Base-by-base conservation (phyloP, 2,797 vertebrate genomes). In the Rhinichthys osculus region DNA sequence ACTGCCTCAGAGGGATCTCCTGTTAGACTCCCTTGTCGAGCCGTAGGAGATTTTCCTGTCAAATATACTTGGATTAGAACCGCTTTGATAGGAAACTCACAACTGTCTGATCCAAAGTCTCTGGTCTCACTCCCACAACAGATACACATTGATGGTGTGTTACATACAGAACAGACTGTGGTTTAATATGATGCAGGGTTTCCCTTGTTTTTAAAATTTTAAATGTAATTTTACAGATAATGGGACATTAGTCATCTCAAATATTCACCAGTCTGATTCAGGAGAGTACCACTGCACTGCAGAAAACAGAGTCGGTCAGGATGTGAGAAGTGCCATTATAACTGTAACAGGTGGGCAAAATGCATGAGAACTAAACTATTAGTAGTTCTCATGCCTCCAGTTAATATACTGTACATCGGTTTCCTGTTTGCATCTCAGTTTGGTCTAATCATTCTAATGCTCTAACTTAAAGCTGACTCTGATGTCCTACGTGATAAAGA, bases 211-310 rank as follows among this genome's bases (percentile, higher is more conserved):
- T 57, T 47, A 77, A 13, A n/a, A 35, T n/a, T 57, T 47, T 77
- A 16, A n/a, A 35, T 23, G 30, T 38, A 71, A 71, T 54, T 42
- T 2, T 38, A 13, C 76, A 96, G 94, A 91, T 78, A 92, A 91
- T 19, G 94, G 94, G 81, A 87, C 91, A n/a, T 92, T 96, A 62
- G 91, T 92, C 74, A 92, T 96, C 85, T 89, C 88, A 47, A 90
- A 62, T 2, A 91, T 93, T 71, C 91, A 93, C 66, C 30, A 30
- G 82, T 90, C 91, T n/a, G 94, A 95, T 38, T 87, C 90, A 54
- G 95, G 95, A 33, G 92, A 94, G 21, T 96, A 95, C 88, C 92
- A 87, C 87, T 96, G 95, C 21, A 93, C 89, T 2, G 95, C 94
- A 59, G 91, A 94, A 89, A 96, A 95, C 88, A 82, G 87, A 87